phyloP scores from a whole-genome alignment of 2,113 vertebrate species.

The Phyllostomus hastatus region DNA sequence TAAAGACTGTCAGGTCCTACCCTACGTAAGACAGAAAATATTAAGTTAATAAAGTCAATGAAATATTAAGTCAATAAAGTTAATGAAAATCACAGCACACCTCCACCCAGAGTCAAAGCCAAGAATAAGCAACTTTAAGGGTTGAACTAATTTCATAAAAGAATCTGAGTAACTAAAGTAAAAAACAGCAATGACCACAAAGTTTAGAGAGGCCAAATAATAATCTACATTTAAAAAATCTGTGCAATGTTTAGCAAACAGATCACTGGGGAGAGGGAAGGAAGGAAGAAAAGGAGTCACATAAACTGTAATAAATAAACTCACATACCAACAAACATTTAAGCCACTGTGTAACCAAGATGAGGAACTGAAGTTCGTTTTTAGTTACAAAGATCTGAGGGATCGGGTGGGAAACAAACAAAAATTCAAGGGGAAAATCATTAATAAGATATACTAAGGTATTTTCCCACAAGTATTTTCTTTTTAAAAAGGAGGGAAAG shows the following conservation, averaged over 20 bases:
- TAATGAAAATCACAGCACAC: background rate
- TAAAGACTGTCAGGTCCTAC: background rate
- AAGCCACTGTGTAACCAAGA: slow-evolving; percentile 35
- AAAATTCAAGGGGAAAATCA: slow-evolving; percentile 51
- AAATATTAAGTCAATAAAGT: background rate
- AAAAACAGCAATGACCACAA: slow-evolving; percentile 8
- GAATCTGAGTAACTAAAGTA: slow-evolving; percentile 14
- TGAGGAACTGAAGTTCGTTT: slow-evolving; percentile 8
- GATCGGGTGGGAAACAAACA: slow-evolving; percentile 59
- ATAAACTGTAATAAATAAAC: slow-evolving; percentile 66
- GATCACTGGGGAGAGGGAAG: background rate
- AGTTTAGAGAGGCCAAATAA: slow-evolving; percentile 37
- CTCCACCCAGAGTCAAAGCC: slow-evolving; percentile 38
- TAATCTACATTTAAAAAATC: slow-evolving; percentile 51
- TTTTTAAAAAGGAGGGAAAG: background rate
- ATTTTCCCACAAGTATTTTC: slow-evolving; percentile 67
- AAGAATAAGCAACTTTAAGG: slow-evolving; percentile 22
- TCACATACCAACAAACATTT: slow-evolving; percentile 56
- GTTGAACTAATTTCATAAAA: slow-evolving; percentile 46
- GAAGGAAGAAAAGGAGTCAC: slow-evolving; percentile 17
- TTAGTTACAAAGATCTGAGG: slow-evolving; percentile 67
- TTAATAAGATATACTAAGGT: slow-evolving; percentile 58
- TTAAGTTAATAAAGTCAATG: background rate
- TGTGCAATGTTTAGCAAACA: slow-evolving; percentile 65
- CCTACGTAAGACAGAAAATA: background rate